Base-by-base conservation (phyloP, 2,888 invertebrate species). In the Scaptomyza parva region DNA sequence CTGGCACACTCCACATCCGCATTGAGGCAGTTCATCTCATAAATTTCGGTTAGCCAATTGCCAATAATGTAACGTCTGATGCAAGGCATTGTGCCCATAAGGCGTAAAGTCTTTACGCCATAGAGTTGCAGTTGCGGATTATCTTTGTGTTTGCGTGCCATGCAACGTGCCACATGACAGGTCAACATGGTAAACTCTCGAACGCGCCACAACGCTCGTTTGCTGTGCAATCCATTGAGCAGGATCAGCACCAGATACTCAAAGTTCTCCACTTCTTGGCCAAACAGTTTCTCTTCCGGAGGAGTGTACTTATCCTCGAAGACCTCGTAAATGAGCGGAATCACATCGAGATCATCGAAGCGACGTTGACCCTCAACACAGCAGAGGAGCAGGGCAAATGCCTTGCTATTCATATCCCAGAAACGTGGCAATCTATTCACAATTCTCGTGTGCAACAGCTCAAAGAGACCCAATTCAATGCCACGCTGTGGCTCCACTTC, bases 71-170 rank as follows among this genome's bases (percentile, higher is more conserved):
- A 91, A 22, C 89, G 76, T 66, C 91, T 90, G 17, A 85, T 76
- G 50, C 88, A 86, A 0, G 91, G 91, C 89, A 91, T 89, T 3
- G 76, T 85, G 9, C 81, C 88, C 62, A 91, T 70, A 30, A 89
- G 84, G 0, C 90, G 86, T 11, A 91, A 65, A 0, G 68, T 82
- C 78, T 89, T 86, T 7, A 91, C 55, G 48, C 89, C 88, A 51
- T 86, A 89, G 9, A 90, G 57, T 61, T 92, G 91, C 63, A 88
- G 74, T 18, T 71, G 72, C 0, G 70, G 61, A 64, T 89, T 88
- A 3, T 33, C 33, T 5, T 12, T 1, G 2, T 17, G 26, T 0
- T 37, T 22, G 17, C 57, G 55, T 26, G 17, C 3, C 68, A 83
- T 78, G 26, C 85, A 61, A 1, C 74, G 71, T 2, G 88, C 83